Conservation (phyloP, 1,140 invertebrate genomes). For the Drosophila saltans region DNA sequence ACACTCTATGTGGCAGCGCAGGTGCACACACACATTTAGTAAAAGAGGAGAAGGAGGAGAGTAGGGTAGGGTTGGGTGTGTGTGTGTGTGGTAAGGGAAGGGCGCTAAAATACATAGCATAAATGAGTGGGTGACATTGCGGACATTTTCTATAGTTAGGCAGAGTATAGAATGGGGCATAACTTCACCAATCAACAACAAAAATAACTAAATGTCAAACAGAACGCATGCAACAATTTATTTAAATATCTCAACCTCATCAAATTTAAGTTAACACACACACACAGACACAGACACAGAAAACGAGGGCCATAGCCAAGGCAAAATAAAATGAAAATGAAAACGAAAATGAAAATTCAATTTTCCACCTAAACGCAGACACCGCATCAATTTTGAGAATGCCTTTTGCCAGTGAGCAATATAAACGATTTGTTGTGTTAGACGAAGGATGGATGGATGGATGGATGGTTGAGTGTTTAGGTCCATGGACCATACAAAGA, state of each 20-base stretch:
- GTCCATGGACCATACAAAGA: background rate
- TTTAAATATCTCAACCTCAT: conserved; percentile 77
- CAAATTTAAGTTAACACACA: conserved; percentile 72
- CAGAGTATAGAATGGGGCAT: no score
- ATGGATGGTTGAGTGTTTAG: background rate
- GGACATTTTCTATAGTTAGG: conserved; percentile 23
- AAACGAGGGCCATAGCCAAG: conserved; percentile 19
- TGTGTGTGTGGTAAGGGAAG: conserved; percentile 12
- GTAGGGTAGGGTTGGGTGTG: conserved; percentile 23
- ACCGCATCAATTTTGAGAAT: conserved; percentile 82
- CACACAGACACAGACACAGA: conserved; percentile 27
- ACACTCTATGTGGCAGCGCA: background rate
- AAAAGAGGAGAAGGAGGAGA: background rate
- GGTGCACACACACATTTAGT: background rate
- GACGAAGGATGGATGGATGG: conserved; percentile 39
- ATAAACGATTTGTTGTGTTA: conserved; percentile 78
- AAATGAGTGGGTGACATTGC: conserved; percentile 38
- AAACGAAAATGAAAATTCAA: conserved; percentile 82
- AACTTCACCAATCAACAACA: conserved; percentile 64
- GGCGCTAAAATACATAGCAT: conserved; percentile 44
- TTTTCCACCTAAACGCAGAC: conserved; percentile 82
- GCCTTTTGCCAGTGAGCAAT: conserved; percentile 62
- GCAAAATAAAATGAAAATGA: conserved; percentile 41
- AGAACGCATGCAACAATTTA: conserved; percentile 79
- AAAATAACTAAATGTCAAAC: conserved; percentile 82